A percentile compares a stretch with the other conserved stretches of the same genome.
phyloP scores from a whole-genome alignment of 2,797 vertebrate genomes.

The Streptopelia turtur region DNA sequence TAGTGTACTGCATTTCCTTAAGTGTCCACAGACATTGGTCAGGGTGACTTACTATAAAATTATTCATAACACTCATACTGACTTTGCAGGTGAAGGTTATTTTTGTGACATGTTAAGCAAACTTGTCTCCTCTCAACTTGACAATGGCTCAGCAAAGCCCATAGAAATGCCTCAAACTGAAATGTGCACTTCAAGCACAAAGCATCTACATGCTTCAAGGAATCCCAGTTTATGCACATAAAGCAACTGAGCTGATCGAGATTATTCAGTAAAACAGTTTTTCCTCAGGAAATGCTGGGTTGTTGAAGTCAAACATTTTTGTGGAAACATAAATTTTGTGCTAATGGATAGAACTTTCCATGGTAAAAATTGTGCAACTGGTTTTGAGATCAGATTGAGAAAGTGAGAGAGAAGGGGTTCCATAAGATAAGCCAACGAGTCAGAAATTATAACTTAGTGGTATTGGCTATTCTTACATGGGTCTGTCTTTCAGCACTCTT shows the following conservation, averaged over 20 bases:
- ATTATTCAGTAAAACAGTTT: neutral
- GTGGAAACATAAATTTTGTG: neutral
- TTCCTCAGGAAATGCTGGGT: neutral
- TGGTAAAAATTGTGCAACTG: neutral
- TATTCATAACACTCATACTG: neutral
- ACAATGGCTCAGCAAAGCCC: neutral
- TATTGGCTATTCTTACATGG: neutral
- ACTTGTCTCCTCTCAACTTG: neutral
- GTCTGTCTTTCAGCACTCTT: neutral
- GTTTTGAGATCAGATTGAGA: constrained; percentile 13
- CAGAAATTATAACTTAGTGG: neutral
- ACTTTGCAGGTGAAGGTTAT: constrained; percentile 15
- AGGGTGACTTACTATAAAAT: neutral
- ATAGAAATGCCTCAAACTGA: neutral
- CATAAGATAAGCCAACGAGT: neutral
- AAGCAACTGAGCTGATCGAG: neutral
- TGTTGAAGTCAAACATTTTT: neutral
- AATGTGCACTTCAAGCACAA: neutral
- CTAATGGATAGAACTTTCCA: constrained; percentile 6
- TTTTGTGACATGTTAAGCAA: constrained; percentile 46
- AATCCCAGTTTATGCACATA: neutral
- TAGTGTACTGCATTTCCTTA: neutral
- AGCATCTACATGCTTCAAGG: accelerated
- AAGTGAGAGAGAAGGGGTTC: neutral
- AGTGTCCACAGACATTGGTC: neutral